Evolutionary conservation across 2,888 invertebrate genomes (phyloP), one percentile per base, ranked within the genome.

Genomic region (Cephus spinipes): DNA sequence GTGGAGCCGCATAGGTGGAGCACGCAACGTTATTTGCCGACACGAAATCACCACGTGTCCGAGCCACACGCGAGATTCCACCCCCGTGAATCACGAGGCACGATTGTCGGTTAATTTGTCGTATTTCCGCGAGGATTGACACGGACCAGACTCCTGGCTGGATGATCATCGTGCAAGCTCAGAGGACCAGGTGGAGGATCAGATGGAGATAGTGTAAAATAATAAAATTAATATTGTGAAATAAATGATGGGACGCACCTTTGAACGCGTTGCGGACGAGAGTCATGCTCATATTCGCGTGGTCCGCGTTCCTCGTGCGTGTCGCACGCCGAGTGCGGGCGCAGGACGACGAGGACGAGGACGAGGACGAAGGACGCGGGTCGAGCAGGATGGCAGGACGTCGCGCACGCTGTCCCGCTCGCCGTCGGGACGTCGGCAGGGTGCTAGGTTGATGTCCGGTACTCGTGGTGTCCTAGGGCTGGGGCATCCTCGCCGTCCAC

Each of bases 211-310:
- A 9, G 23, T 12, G 9, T 55, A 23, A 55, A 2, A 1, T 0
- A 6, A 55, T 23, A 2, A 23, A 40, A 3, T 3, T 23, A 55
- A 55, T 6, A 55, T 23, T 23, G 55, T 55, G n/a, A 55, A 55
- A 55, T 55, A 55, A 55, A 55, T 9, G 55, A 55, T 15, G 9
- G 2, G 23, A 84, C 87, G 79, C 80, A 91, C 91, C 91, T 91
- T 91, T 91, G 81, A 90, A 89, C 81, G 89, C 84, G 85, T 89
- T 91, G 83, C 90, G 89, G 84, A 90, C 90, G 85, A 91, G 91
- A 88, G 91, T 91, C 91, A 91, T 91, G 90, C 89, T 91, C 91
- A 91, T 91, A 91, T 90, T 91, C 88, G 83, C 87, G 85, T 77
- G 82, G 75, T 11, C 71, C 32, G 71, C 55, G 55, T 55, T 55